A percentile compares a stretch with the other conserved stretches of the same genome.
Evolutionary conservation across 2,113 vertebrate species (phyloP).

Genomic region (Actenoides hombroni): DNA sequence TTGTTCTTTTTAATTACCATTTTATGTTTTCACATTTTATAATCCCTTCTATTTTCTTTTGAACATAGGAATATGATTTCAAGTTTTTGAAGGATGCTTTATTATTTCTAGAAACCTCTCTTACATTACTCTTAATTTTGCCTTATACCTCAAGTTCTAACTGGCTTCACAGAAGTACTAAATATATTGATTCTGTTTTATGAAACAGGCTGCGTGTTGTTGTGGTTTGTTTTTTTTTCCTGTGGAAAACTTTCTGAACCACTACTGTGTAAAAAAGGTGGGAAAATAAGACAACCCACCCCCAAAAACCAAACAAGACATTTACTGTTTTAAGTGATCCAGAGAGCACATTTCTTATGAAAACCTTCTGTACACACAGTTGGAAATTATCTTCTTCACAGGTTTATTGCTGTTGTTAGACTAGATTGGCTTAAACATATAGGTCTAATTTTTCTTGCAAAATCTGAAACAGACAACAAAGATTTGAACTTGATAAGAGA

Average conservation of each 20-base stretch:
- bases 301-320: background rate
- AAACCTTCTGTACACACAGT: background rate
- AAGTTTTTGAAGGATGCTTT: background rate
- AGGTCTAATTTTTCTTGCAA: background rate
- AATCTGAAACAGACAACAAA: background rate
- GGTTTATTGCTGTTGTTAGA: background rate
- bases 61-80: background rate
- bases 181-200: background rate
- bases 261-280: background rate
- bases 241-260: background rate
- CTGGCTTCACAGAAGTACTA: background rate
- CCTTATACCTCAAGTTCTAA: background rate
- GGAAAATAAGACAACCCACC: background rate
- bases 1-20: background rate
- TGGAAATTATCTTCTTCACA: background rate
- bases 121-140: background rate
- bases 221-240: background rate
- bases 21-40: background rate
- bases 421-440: background rate
- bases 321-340: background rate
- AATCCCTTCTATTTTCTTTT: background rate
- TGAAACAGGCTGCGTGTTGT: background rate
- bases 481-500: background rate
- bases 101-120: background rate
- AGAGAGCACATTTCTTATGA: background rate